phyloP scores from a whole-genome alignment of 2,888 invertebrate genomes.

The Cryptus armator region DNA sequence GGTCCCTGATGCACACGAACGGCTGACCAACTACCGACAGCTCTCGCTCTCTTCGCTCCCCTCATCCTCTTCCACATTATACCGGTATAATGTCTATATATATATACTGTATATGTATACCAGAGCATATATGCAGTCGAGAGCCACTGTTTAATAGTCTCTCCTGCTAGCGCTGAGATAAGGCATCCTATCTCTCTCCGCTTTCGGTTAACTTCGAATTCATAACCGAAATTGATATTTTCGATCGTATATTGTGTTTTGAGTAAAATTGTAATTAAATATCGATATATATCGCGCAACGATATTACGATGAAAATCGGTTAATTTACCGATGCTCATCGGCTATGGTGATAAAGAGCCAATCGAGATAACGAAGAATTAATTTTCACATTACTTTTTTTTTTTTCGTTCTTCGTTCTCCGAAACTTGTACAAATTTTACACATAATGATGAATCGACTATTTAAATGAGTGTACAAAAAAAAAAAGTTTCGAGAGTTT shows the following conservation, averaged over 20 bases:
- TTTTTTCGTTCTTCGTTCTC: not conserved
- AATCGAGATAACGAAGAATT: no score
- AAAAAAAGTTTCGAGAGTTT: not conserved
- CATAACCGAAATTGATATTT: slow-evolving; percentile 68
- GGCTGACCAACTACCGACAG: slow-evolving; percentile 38
- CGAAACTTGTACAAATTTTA: not conserved
- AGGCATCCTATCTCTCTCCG: slow-evolving; percentile 41
- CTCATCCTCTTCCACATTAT: slow-evolving; percentile 8
- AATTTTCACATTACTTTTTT: no score
- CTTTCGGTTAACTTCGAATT: slow-evolving; percentile 41
- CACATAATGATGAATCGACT: no score
- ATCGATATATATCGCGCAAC: not conserved
- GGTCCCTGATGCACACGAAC: slow-evolving; percentile 49
- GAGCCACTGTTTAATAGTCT: slow-evolving; percentile 60
- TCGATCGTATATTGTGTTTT: not conserved
- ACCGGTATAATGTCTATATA: slow-evolving; percentile 6
- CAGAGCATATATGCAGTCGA: not conserved
- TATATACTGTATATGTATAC: not conserved
- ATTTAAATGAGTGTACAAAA: slow-evolving; percentile 14
- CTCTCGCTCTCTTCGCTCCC: slow-evolving; percentile 13
- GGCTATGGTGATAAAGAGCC: no score
- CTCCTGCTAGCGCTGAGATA: slow-evolving; percentile 54
- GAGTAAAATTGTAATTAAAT: slow-evolving; percentile 47
- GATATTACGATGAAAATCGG: no score
- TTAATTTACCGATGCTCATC: no score